Percentiles rank a stretch among this genome's conserved stretches.
These are phyloP conservation scores for Seriola dumerili DNA, from an alignment of 2,113 vertebrate species.

Conservation along the genomic window DNA sequence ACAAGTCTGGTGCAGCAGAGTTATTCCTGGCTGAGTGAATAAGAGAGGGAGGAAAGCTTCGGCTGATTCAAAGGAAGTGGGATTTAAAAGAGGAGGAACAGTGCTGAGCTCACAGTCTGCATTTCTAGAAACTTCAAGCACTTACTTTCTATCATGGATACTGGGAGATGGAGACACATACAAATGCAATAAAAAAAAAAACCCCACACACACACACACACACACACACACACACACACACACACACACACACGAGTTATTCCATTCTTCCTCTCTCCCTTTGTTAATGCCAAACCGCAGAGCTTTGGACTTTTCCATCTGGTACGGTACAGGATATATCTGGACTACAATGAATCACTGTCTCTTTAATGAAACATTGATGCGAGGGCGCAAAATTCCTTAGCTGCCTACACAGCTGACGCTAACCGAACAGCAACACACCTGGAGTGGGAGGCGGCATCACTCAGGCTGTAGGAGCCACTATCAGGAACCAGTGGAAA, in stretches of 20 bases:
- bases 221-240: slow-evolving; percentile 22
- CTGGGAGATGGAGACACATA: slow-evolving; percentile 49
- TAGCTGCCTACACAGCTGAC: slow-evolving; percentile 42
- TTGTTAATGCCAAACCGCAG: slow-evolving; percentile 62
- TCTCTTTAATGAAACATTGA: slow-evolving; percentile 59
- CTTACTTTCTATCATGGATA: slow-evolving; percentile 64
- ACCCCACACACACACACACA: slow-evolving; percentile 26
- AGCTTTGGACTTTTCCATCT: slow-evolving; percentile 63
- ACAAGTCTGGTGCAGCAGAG: slow-evolving; percentile 57
- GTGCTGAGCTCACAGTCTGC: slow-evolving; percentile 74
- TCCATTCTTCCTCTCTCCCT: slow-evolving; percentile 40
- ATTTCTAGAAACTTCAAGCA: slow-evolving; percentile 76
- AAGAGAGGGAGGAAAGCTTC: slow-evolving; percentile 60
- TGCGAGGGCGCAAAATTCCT: slow-evolving; percentile 33
- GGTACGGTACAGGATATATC: slow-evolving; percentile 54
- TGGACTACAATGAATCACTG: slow-evolving; percentile 67
- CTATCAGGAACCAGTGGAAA: slow-evolving; percentile 86
- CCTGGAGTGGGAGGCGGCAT: slow-evolving; percentile 91
- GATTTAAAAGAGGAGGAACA: slow-evolving; percentile 61
- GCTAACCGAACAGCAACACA: slow-evolving; percentile 64
- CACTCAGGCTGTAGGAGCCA: slow-evolving; percentile 88
- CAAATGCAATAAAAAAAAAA: slow-evolving; percentile 46
- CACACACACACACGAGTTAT: slow-evolving; percentile 20
- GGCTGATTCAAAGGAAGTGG: slow-evolving; percentile 70
- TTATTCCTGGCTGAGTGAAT: slow-evolving; percentile 73